These are phyloP conservation scores for Bubo blakistoni DNA, from an alignment of 2,113 vertebrate species.

Conservation along the genomic window DNA sequence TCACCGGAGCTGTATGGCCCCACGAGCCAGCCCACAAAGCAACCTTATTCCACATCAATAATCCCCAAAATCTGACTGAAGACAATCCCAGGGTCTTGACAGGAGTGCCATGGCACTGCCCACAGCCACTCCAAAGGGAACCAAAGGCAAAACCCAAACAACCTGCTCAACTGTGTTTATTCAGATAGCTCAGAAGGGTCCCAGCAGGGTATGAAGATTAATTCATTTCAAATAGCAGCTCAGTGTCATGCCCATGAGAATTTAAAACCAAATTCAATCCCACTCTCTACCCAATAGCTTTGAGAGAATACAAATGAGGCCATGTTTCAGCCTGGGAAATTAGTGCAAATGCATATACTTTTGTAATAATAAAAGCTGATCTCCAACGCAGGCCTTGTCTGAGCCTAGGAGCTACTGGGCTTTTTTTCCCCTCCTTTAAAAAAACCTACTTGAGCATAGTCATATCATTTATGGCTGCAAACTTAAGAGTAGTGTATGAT, in stretches of 20 bases:
- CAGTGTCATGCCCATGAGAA: not conserved
- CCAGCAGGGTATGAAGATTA: not conserved
- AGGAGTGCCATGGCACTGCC: not conserved
- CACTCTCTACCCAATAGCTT: not conserved
- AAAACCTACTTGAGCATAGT: not conserved
- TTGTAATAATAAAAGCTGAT: not conserved
- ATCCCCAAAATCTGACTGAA: not conserved
- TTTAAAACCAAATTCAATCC: not conserved
- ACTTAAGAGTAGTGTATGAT: not conserved
- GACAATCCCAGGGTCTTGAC: not conserved
- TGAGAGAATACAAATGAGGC: not conserved
- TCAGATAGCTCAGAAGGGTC: not conserved
- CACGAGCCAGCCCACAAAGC: too few relatives aligned
- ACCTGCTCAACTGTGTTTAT: too few relatives aligned
- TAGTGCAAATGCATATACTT: not conserved
- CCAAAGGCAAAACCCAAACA: not conserved
- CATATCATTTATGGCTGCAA: not conserved
- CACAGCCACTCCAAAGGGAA: not conserved
- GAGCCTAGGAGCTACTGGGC: not conserved
- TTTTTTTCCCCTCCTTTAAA: not conserved
- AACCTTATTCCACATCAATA: fast-evolving
- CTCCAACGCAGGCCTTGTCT: not conserved
- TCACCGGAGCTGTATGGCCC: fast-evolving
- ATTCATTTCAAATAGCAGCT: not conserved
- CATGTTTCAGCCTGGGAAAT: not conserved